Base-by-base conservation (phyloP, 92 coral and sea anemone species). In the Phenganax marumi region DNA sequence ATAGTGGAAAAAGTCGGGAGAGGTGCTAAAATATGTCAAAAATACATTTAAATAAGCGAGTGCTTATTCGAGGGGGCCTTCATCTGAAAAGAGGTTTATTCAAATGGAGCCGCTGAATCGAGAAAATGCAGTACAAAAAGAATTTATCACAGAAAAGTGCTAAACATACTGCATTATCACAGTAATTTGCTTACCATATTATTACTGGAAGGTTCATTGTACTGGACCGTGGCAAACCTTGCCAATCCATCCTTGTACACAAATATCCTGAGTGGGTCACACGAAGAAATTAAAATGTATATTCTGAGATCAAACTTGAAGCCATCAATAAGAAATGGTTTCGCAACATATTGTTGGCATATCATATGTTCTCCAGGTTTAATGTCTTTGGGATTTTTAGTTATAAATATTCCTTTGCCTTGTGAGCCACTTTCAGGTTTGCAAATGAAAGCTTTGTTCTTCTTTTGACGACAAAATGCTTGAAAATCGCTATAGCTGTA, bases 361-460 rank as follows among this genome's bases (percentile, higher is more conserved):
- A 95, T 91, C 86, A 92, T 87, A 63, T 95, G 98, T 26, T 95
- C 98, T 57, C 98, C 98, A 10, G 98, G 97, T 75, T 95, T 95
- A 81, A 92, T 84, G 18, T 93, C 97, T 95, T 94, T 92, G 8
- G 98, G 97, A 74, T 92, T 92, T 64, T 89, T 94, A 9, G 97
- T 94, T 16, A 94, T 87, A 48, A 90, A 90, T n/a, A 94, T 94
- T 52, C 98, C 98, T 57, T 90, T 89, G 48, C 98, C 98, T 79
- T 94, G 94, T 50, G 93, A 89, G 12, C 98, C 97, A 85, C 97
- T 94, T 61, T 91, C 97, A 21, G 98, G 98, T 78, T 94, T 94
- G 75, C 90, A 77, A 52, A 94, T 94, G 68, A 87, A 94, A 1
- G 98, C 90, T 54, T 92, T 94, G 79, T 92, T 94, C 85, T 90